Base-by-base conservation (phyloP, 1,140 invertebrate species). In the Bradynema listronoti region DNA sequence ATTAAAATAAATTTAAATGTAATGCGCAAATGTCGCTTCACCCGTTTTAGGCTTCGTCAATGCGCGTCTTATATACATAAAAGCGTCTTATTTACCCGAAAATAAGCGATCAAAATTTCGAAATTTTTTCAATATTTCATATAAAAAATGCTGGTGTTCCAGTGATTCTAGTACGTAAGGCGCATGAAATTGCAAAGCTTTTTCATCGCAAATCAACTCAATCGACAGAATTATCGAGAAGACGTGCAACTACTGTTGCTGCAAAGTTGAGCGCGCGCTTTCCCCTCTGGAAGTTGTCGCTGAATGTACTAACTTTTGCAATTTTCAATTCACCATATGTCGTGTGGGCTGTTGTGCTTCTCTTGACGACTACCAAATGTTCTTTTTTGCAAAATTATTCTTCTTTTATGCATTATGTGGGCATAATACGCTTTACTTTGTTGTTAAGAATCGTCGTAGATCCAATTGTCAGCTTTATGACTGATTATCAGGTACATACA, bases 281-380 rank as follows among this genome's bases (percentile, higher is more conserved):
- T 73, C 45, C 52, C 53, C 36, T 75, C 27, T 73, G 71, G 71
- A 73, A 73, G 42, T 47, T 73, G 47, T 60, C 68, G 0, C 19
- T 73, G 22, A 73, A 73, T 46, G 71, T 73, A 1, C 61, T 45
- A 30, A 73, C 71, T 32, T 73, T 73, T 58, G 71, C 72, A 5
- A 45, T 47, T 7, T 65, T 73, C 51, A 58, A 75, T 47, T 36
- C 63, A 7, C 73, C 73, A 19, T 75, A 74, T 42, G 60, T 68
- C 0, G 58, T 75, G 41, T 74, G 71, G 71, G 63, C 24, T 42
- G 51, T 58, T 7, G 30, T 6, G 4, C 25, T 57, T 7, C n/a
- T 57, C 7, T 14, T 51, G 14, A 58, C 54, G 24, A 58, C 19
- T n/a, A 60, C 61, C 43, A 7, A n/a, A 1, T 65, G 63, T 24